Percentiles rank a stretch among this genome's conserved stretches.
Conservation (phyloP, 2,797 vertebrate genomes). For the Danio choprae region DNA sequence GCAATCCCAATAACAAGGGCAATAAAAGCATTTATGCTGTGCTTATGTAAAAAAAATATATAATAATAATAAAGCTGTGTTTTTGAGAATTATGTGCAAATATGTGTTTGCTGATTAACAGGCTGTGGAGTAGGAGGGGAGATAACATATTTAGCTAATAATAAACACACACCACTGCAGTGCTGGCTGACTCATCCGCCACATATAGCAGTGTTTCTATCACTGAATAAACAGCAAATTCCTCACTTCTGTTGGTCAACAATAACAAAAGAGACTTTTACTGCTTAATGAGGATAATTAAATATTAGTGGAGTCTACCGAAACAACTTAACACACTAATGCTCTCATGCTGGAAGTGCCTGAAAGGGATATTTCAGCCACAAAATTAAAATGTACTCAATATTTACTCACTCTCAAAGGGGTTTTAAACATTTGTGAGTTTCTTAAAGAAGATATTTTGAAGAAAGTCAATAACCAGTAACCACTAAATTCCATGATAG, state of each 20-base stretch:
- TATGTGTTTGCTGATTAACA: conserved; percentile 39
- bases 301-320: neutral
- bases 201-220: neutral
- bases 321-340: neutral
- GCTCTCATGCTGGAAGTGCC: too few species aligned
- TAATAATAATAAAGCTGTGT: conserved; percentile 10
- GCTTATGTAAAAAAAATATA: conserved; percentile 36
- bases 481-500: too few species aligned
- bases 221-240: neutral
- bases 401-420: too few species aligned
- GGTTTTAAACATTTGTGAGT: too few species aligned
- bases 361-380: too few species aligned
- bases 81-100: conserved; percentile 12
- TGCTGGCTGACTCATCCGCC: conserved; percentile 11
- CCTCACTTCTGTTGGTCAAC: neutral
- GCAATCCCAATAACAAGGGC: neutral
- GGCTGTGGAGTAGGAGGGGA: conserved; percentile 20
- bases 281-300: neutral
- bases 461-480: too few species aligned
- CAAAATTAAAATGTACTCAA: too few species aligned
- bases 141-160: conserved; percentile 22
- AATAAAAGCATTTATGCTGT: conserved; percentile 1
- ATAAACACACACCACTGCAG: conserved; percentile 23
- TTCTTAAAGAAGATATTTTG: too few species aligned
- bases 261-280: neutral